A percentile compares a stretch with the other conserved stretches of the same genome.
Evolutionary conservation across 1,140 invertebrate genomes (phyloP).

Genomic region (Drusus annulatus): DNA sequence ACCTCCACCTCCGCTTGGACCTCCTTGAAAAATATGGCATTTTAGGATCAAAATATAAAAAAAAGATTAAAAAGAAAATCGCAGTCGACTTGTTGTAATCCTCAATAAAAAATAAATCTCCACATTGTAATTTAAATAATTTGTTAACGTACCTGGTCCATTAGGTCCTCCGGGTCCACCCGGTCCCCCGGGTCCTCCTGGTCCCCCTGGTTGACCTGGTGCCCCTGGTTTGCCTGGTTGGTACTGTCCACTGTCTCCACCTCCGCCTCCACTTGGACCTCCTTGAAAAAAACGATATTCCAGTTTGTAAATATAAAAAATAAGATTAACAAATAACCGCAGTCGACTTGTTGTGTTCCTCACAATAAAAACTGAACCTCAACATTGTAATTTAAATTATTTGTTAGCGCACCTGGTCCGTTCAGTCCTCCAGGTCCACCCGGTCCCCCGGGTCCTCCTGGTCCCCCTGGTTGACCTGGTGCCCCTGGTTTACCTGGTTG

Average conservation of each 20-base stretch:
- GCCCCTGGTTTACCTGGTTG: slow-evolving; percentile 2
- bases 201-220: background rate
- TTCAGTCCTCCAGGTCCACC: background rate
- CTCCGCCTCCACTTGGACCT: background rate
- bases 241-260: background rate
- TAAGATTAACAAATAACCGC: too few species aligned
- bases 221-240: slow-evolving; percentile 2
- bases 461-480: background rate
- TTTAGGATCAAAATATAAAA: too few species aligned
- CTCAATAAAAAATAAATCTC: too few species aligned
- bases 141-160: background rate
- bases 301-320: too few species aligned
- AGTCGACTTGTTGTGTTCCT: too few species aligned
- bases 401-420: background rate
- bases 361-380: too few species aligned
- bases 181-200: background rate
- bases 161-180: slow-evolving; percentile 21
- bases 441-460: background rate
- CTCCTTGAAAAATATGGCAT: background rate
- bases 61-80: too few species aligned
- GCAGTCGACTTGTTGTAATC: too few species aligned
- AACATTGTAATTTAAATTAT: background rate
- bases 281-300: background rate
- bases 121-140: too few species aligned
- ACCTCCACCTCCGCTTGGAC: background rate